Evolutionary conservation across 2,888 invertebrate genomes (phyloP).

Genomic region (Luperina testacea): DNA sequence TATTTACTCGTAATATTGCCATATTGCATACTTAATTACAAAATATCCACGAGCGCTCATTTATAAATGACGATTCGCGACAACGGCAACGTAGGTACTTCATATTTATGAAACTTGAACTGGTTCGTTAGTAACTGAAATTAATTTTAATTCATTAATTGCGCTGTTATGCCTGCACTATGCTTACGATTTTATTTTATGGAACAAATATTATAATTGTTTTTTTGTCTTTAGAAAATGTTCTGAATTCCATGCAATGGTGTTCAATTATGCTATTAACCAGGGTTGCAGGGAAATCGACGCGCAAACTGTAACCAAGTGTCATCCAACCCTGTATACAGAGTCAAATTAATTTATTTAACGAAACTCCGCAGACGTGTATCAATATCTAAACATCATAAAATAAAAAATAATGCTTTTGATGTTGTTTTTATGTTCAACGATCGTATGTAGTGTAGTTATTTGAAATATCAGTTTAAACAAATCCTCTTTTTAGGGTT

Average conservation of each 20-base stretch:
- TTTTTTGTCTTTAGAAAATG: neutral
- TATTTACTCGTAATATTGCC: slow-evolving; percentile 20
- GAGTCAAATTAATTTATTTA: neutral
- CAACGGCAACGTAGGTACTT: neutral
- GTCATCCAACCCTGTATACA: neutral
- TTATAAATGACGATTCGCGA: slow-evolving; percentile 36
- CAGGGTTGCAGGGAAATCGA: neutral
- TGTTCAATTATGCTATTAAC: neutral
- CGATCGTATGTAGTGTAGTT: too few species aligned
- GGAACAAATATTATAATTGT: neutral
- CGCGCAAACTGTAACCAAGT: neutral
- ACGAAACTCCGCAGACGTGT: neutral
- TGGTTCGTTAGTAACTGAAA: slow-evolving; percentile 45
- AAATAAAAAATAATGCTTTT: neutral
- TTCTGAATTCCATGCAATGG: neutral
- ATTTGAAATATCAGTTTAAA: too few species aligned
- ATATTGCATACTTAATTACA: slow-evolving; percentile 21
- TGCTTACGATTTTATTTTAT: neutral
- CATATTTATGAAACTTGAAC: slow-evolving; percentile 45
- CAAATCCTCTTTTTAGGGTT: too few species aligned
- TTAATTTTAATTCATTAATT: slow-evolving; percentile 43
- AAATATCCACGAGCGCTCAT: slow-evolving; percentile 36
- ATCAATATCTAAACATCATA: neutral
- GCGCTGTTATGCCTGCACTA: neutral
- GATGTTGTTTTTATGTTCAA: neutral